Percentiles rank a stretch among this genome's conserved stretches.
phyloP scores from a whole-genome alignment of 1,140 invertebrate genomes.

The Achatina immaculata region DNA sequence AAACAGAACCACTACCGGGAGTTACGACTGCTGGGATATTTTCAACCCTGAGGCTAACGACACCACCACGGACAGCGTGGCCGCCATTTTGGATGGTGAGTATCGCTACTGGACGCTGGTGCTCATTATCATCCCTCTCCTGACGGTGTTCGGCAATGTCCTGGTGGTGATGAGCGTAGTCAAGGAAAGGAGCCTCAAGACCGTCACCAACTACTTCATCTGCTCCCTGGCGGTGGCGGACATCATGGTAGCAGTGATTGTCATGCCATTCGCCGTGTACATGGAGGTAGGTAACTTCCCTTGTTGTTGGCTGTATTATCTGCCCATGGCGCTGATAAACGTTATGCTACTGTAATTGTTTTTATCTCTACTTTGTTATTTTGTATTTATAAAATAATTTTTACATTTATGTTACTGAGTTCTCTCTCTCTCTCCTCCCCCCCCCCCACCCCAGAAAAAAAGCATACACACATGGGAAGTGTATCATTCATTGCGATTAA shows the following conservation, averaged over 20 bases:
- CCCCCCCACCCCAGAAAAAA: no score
- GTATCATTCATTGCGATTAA: no score
- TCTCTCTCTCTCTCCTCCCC: no score
- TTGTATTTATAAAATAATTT: no score
- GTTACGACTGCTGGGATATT: conserved; percentile 31
- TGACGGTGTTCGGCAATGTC: conserved; percentile 96
- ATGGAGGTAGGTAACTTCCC: conserved; percentile 86
- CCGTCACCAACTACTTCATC: conserved; percentile 98
- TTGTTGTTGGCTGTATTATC: no score
- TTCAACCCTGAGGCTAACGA: conserved; percentile 2
- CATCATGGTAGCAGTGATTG: conserved; percentile 93
- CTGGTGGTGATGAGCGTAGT: conserved; percentile 95
- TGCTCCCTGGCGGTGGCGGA: conserved; percentile 97
- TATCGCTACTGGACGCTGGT: conserved; percentile 84
- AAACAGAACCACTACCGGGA: conserved; percentile 19
- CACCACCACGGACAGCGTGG: background rate
- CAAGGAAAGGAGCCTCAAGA: conserved; percentile 85
- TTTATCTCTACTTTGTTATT: no score
- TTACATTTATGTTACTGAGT: no score
- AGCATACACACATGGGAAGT: no score
- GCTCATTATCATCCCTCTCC: conserved; percentile 89
- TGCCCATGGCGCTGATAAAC: no score
- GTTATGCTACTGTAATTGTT: no score
- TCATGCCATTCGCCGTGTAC: conserved; percentile 99
- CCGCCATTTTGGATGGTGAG: conserved; percentile 55